These are phyloP conservation scores for Todus mexicanus DNA, from an alignment of 2,797 vertebrate species.

Conservation along the genomic window DNA sequence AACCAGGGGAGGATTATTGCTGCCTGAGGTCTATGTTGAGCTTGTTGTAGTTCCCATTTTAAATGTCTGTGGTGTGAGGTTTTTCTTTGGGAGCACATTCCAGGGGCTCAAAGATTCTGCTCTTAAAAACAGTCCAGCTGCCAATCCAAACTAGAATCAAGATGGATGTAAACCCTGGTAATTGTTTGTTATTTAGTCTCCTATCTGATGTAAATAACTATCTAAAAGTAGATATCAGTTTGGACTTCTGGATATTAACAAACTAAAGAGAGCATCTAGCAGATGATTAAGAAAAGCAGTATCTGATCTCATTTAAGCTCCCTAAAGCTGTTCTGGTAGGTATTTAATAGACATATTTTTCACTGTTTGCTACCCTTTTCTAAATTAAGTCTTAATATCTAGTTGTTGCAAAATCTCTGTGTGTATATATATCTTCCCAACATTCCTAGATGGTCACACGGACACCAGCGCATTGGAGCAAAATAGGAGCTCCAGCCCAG, in stretches of 20 bases:
- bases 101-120: background rate
- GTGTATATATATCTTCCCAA: background rate
- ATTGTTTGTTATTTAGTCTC: background rate
- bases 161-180: background rate
- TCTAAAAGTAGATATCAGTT: background rate
- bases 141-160: background rate
- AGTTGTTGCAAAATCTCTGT: background rate
- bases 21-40: background rate
- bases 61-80: background rate
- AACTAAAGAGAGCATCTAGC: background rate
- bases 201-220: background rate
- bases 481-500: background rate
- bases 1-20: background rate
- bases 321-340: background rate
- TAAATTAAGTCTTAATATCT: background rate
- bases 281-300: background rate
- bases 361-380: background rate
- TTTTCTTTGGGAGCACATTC: background rate
- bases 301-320: background rate
- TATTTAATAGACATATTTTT: background rate
- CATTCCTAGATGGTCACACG: background rate
- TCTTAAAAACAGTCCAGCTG: background rate
- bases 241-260: background rate
- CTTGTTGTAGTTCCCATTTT: background rate
- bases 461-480: background rate